Conservation (phyloP, 1,140 invertebrate species). For the Habropoda laboriosa region DNA sequence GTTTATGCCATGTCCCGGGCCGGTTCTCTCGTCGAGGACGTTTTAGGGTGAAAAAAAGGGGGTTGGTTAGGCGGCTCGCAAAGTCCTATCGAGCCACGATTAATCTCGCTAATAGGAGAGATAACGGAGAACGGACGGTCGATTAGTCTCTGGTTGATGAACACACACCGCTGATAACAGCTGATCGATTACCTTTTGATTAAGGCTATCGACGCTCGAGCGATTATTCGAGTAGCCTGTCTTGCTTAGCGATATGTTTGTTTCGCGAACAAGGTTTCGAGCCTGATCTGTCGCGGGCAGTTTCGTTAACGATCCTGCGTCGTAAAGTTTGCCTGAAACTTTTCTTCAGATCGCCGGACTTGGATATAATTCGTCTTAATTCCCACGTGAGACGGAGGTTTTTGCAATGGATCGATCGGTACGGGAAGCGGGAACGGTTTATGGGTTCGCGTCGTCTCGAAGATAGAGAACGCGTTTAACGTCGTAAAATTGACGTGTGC, state of each 20-base stretch:
- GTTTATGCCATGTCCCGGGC: not conserved
- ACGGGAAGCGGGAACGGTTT: not conserved
- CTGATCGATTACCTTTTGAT: conserved; percentile 2
- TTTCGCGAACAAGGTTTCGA: not conserved
- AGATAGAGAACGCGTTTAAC: not conserved
- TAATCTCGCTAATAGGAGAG: not conserved
- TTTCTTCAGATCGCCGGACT: not conserved
- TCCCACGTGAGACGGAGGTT: not conserved
- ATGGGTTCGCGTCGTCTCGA: not conserved
- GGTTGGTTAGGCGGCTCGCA: not conserved
- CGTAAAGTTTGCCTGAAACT: not conserved
- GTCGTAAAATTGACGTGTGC: conserved; percentile 51
- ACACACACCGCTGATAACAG: not conserved
- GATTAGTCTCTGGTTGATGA: conserved; percentile 17
- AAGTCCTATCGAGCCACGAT: not conserved
- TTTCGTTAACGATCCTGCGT: not conserved
- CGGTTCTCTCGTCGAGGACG: not conserved
- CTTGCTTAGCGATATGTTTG: not conserved
- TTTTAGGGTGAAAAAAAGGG: not conserved
- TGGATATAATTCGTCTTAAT: not conserved
- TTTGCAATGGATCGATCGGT: not conserved
- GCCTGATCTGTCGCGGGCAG: not conserved
- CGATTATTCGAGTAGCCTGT: not conserved
- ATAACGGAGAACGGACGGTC: not conserved
- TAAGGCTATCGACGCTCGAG: not conserved